Evolutionary conservation across 2,888 invertebrate genomes (phyloP).

Genomic region (Mythimna lalbum): DNA sequence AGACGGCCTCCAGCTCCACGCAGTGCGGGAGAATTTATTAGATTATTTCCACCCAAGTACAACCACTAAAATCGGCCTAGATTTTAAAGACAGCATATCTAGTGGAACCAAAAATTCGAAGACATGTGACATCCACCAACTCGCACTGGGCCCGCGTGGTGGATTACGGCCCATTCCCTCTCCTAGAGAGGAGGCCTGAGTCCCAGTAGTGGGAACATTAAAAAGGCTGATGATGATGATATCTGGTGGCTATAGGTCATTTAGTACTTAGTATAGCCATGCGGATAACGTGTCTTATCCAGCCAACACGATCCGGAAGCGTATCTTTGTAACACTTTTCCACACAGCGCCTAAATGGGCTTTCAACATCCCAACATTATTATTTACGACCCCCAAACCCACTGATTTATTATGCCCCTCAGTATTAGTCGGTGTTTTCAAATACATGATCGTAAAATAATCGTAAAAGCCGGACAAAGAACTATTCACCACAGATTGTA

Average conservation of each 20-base stretch:
- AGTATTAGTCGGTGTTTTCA: slow-evolving; percentile 42
- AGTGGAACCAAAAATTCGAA: too few relatives aligned
- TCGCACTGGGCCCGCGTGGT: too few relatives aligned
- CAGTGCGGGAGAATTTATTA: too few relatives aligned
- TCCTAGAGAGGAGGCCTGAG: too few relatives aligned
- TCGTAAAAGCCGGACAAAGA: slow-evolving; percentile 54
- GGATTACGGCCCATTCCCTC: too few relatives aligned
- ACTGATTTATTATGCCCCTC: slow-evolving; percentile 47
- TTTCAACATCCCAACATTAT: slow-evolving; percentile 51
- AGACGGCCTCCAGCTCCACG: too few relatives aligned
- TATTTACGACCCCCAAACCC: slow-evolving; percentile 53
- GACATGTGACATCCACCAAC: too few relatives aligned
- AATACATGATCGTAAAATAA: slow-evolving; percentile 51
- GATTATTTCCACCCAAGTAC: background rate
- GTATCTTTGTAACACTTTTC: slow-evolving; percentile 14
- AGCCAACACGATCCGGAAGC: slow-evolving; percentile 10
- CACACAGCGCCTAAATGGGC: slow-evolving; percentile 17
- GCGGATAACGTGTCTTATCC: background rate
- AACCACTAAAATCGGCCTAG: background rate
- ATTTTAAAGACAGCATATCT: background rate
- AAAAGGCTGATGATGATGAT: too few relatives aligned
- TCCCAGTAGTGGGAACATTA: too few relatives aligned
- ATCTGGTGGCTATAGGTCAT: background rate
- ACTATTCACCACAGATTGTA: slow-evolving; percentile 18
- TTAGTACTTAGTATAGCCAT: background rate